Evolutionary conservation across 2,113 vertebrate genomes (phyloP).

Genomic region (Neogobius melanostomus): DNA sequence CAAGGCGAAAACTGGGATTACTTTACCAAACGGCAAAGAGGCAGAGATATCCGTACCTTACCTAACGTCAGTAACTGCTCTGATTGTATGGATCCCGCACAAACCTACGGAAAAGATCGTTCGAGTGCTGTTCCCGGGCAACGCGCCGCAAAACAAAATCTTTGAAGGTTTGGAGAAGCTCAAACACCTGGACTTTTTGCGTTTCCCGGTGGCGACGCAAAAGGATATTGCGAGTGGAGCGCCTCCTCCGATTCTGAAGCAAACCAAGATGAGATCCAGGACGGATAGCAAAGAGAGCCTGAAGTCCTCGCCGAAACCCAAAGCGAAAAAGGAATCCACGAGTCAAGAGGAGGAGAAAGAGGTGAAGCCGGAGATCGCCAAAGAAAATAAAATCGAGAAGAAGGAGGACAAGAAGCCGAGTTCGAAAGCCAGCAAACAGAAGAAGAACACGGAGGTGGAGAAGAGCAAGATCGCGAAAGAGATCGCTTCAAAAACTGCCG

Average conservation of each 20-base stretch:
- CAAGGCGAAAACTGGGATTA: constrained; percentile 97
- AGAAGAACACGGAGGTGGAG: constrained; percentile 91
- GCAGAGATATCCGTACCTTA: constrained; percentile 98
- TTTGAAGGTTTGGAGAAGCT: constrained; percentile 96
- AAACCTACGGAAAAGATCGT: constrained; percentile 94
- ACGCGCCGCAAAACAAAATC: constrained; percentile 98
- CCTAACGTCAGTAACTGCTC: constrained; percentile 94
- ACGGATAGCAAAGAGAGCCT: constrained; percentile 97
- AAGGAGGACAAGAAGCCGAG: constrained; percentile 80
- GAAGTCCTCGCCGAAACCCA: constrained; percentile 88
- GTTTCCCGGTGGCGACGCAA: constrained; percentile 93
- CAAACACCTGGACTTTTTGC: constrained; percentile 92
- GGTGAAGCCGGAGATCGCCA: constrained; percentile 82
- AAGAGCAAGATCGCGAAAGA: constrained; percentile 96
- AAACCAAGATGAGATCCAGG: constrained; percentile 93
- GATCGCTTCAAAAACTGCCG: constrained; percentile 90
- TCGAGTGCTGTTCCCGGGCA: constrained; percentile 95
- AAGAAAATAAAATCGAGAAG: constrained; percentile 83
- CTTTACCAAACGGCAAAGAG: constrained; percentile 90
- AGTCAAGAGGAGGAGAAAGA: constrained; percentile 81
- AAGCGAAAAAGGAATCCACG: constrained; percentile 85
- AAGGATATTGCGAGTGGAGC: constrained; percentile 88
- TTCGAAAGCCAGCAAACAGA: constrained; percentile 86
- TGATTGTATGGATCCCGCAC: constrained; percentile 96
- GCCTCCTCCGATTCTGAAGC: constrained; percentile 83